Evolutionary conservation across 2,113 vertebrate species (phyloP).

Genomic region (Tretioscincus oriximinensis): DNA sequence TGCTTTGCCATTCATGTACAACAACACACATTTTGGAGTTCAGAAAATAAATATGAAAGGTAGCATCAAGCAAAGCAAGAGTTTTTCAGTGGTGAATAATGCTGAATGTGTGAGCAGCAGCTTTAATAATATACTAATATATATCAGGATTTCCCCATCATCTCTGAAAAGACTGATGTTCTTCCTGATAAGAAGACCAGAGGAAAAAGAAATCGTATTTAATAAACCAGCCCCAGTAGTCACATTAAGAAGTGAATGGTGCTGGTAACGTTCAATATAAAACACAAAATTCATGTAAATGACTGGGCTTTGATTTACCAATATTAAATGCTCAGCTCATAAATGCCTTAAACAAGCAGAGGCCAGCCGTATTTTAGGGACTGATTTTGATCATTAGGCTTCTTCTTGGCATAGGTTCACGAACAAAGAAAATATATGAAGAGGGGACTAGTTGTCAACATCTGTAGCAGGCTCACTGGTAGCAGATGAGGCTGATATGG

Average conservation of each 20-base stretch:
- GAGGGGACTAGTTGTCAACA: too few relatives aligned
- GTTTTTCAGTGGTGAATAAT: background rate
- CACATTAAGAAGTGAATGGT: accelerated
- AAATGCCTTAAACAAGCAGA: slow-evolving; percentile 22
- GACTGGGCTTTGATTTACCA: background rate
- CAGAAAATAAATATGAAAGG: background rate
- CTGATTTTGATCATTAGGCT: background rate
- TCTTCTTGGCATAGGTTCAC: background rate
- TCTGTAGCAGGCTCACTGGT: too few relatives aligned
- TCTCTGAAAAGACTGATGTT: slow-evolving; percentile 14
- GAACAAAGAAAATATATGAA: background rate
- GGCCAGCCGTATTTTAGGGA: background rate
- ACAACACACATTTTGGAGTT: background rate
- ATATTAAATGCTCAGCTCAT: slow-evolving; percentile 8
- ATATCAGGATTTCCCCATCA: background rate
- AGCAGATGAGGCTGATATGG: too few relatives aligned
- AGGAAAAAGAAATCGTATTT: background rate
- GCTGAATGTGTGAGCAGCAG: background rate
- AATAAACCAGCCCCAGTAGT: background rate
- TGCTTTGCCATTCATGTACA: background rate
- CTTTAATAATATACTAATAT: background rate
- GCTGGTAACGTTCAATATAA: background rate
- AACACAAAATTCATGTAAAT: background rate
- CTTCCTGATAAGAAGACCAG: background rate
- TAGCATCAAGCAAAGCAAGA: background rate